Evolutionary conservation across 2,888 invertebrate species (phyloP), one percentile per base, ranked within the genome.

Genomic region (Alsophila aescularia): DNA sequence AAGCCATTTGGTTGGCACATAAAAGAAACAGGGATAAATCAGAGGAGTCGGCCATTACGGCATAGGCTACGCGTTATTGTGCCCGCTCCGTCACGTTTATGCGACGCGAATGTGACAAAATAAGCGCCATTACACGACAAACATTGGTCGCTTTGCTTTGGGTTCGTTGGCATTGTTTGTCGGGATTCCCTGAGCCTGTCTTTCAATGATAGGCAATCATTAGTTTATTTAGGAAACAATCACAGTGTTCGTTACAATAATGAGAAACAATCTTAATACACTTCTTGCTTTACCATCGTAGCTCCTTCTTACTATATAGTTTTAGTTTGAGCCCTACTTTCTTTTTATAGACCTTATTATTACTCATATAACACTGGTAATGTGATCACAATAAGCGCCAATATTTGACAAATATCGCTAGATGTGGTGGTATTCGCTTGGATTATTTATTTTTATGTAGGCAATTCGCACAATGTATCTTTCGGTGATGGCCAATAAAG

Each of bases 1-100:
- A 83, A 85, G 77, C 82, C 80, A 87, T 88, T 88, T 80, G 71
- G 81, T 79, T 70, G 74, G 79, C 74, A 82, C 86, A 89, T 87
- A 89, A 90, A 89, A 87, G 86, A 85, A 88, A 87, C 81, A 84
- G 81, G 83, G 84, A 88, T 90, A 89, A 90, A 89, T 90, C 88
- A 86, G 87, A 82, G 73, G 72, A 73, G 85, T 73, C 79, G 74
- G 77, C 88, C 83, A 88, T 90, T 90, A 87, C 80, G 68, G 77
- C 74, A 72, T 75, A 70, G 79, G 72, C 76, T 73, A 69, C 75
- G 73, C 81, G 79, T 85, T 87, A 85, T 87, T 87, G 84, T 87
- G 73, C 77, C 69, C 81, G 77, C 81, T 81, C 75, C 76, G 82
- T 83, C 85, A 85, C 83, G 84, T 87, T 85, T 83, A 78, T 80